Percentiles rank a stretch among this genome's conserved stretches.
Evolutionary conservation across 2,888 invertebrate species (phyloP).

Genomic region (Morpho achilles): DNA sequence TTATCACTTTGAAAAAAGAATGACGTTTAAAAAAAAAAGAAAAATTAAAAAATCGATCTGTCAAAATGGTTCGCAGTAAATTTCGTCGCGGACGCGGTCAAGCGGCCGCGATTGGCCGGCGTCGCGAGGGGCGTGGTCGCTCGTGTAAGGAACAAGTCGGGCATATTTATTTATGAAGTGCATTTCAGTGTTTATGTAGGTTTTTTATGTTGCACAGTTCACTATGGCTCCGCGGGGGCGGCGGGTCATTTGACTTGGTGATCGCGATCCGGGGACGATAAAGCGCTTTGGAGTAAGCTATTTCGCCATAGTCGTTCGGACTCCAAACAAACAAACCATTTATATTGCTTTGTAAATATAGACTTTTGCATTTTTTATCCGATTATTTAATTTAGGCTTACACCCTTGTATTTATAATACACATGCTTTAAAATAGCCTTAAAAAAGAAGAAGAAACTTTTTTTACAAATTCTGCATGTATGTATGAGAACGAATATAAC

Average conservation of each 20-base stretch:
- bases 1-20: conserved; percentile 52
- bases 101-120: conserved; percentile 50
- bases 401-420: too few species aligned
- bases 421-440: too few species aligned
- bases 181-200: conserved; percentile 48
- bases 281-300: conserved; percentile 25
- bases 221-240: conserved; percentile 44
- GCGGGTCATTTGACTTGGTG: conserved; percentile 51
- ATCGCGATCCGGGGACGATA: conserved; percentile 37
- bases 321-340: conserved; percentile 1
- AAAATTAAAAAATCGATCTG: conserved; percentile 67
- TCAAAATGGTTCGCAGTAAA: conserved; percentile 74
- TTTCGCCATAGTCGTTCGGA: conserved; percentile 5
- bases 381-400: too few species aligned
- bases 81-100: conserved; percentile 54
- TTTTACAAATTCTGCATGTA: too few species aligned
- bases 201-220: conserved; percentile 39
- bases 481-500: too few species aligned
- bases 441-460: too few species aligned
- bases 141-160: conserved; percentile 55
- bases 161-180: conserved; percentile 70
- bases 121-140: conserved; percentile 56
- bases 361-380: background rate
- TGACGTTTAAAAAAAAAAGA: conserved; percentile 43
- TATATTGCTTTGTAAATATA: background rate